These are phyloP conservation scores for Etheostoma cragini DNA, from an alignment of 2,113 vertebrate genomes.

Conservation along the genomic window DNA sequence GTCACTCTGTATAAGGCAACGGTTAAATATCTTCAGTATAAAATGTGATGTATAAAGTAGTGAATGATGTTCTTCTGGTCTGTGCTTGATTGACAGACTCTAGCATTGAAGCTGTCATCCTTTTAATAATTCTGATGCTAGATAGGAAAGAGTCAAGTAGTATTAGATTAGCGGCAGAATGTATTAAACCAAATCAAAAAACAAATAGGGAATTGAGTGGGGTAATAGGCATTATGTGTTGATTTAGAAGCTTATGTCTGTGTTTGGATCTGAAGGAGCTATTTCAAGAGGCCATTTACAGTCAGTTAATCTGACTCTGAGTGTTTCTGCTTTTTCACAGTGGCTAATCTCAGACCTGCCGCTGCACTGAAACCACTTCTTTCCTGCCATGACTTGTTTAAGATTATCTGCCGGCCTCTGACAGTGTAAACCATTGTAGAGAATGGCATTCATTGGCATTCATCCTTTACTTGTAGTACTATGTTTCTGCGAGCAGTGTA, in stretches of 20 bases:
- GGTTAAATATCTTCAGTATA: too few species aligned
- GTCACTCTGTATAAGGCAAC: too few species aligned
- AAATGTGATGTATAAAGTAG: too few species aligned
- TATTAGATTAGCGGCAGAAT: constrained; percentile 12
- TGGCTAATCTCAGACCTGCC: constrained; percentile 40
- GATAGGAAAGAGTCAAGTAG: constrained; percentile 3
- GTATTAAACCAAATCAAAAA: constrained; percentile 22
- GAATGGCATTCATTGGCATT: neutral
- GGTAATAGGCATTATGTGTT: constrained; percentile 18
- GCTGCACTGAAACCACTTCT: constrained; percentile 37
- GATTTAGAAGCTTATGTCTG: constrained; percentile 45
- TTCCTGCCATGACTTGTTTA: constrained; percentile 7
- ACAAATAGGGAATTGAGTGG: constrained; percentile 30
- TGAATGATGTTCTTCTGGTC: too few species aligned
- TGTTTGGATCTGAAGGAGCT: constrained; percentile 46
- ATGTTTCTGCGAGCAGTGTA: too few species aligned
- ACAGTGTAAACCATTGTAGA: constrained; percentile 33
- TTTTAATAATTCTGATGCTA: neutral
- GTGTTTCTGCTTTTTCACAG: constrained; percentile 51
- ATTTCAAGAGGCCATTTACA: constrained; percentile 57
- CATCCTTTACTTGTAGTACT: neutral
- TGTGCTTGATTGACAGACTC: neutral
- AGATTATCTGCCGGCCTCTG: constrained; percentile 22
- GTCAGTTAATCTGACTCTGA: constrained; percentile 35
- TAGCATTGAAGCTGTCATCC: neutral